Evolutionary conservation across 2,797 vertebrate species (phyloP).

Genomic region (Tapirus indicus): DNA sequence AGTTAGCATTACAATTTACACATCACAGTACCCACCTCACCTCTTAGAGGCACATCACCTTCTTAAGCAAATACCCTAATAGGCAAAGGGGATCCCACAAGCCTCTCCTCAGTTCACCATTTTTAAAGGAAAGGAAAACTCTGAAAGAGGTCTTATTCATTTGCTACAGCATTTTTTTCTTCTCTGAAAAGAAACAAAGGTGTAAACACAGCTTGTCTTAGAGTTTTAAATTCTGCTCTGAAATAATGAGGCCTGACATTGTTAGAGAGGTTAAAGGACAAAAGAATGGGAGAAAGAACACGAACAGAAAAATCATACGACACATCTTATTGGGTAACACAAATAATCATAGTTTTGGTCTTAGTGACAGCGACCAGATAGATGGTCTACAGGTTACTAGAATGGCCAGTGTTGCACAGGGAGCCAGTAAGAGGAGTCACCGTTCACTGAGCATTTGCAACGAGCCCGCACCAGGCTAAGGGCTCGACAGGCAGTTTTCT

Average conservation of each 20-base stretch:
- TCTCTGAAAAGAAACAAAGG: conserved; percentile 58
- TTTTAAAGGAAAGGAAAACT: conserved; percentile 64
- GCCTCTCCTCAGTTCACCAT: background rate
- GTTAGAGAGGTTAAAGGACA: conserved; percentile 39
- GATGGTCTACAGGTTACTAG: background rate
- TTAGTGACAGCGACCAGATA: background rate
- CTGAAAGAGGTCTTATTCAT: conserved; percentile 38
- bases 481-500: background rate
- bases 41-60: background rate
- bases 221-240: conserved; percentile 56
- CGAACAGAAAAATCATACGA: background rate
- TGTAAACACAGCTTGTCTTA: conserved; percentile 24
- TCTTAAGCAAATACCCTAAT: background rate
- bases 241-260: conserved; percentile 37
- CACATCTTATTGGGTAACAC: background rate
- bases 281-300: background rate
- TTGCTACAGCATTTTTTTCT: background rate
- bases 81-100: background rate
- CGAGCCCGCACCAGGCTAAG: background rate
- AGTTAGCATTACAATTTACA: background rate
- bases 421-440: background rate
- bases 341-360: background rate
- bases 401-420: background rate
- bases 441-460: accelerated
- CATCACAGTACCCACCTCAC: background rate